Evolutionary conservation across 1,140 invertebrate species (phyloP).

Genomic region (Ericerus pela): DNA sequence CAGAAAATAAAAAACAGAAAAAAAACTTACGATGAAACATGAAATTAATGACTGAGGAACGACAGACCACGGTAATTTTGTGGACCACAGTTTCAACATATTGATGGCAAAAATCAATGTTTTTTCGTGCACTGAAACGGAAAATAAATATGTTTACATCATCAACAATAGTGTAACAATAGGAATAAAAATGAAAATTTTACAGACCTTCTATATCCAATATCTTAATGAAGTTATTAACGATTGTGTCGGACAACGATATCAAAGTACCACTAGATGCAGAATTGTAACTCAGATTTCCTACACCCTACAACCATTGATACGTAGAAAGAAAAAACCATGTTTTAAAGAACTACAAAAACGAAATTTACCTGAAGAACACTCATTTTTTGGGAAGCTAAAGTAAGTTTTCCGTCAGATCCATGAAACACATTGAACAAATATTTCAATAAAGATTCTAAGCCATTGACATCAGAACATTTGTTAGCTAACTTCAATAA

Average conservation of each 20-base stretch:
- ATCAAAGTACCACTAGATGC: slow-evolving; percentile 42
- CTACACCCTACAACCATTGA: slow-evolving; percentile 46
- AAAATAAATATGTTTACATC: background rate
- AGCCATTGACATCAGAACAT: slow-evolving; percentile 48
- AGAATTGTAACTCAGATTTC: slow-evolving; percentile 58
- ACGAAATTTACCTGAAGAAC: slow-evolving; percentile 51
- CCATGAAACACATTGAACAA: slow-evolving; percentile 76
- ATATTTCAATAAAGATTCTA: slow-evolving; percentile 52
- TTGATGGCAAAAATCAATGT: slow-evolving; percentile 66
- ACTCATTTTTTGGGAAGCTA: slow-evolving; percentile 72
- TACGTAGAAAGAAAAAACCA: slow-evolving; percentile 12
- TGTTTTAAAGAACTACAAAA: background rate
- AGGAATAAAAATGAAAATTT: slow-evolving; percentile 75
- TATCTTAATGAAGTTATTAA: slow-evolving; percentile 56
- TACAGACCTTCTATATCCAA: slow-evolving; percentile 75
- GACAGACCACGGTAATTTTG: slow-evolving; percentile 36
- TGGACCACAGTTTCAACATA: slow-evolving; percentile 63
- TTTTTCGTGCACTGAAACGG: slow-evolving; percentile 61
- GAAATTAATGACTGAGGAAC: background rate
- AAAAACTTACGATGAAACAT: background rate
- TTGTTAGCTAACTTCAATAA: slow-evolving; percentile 52
- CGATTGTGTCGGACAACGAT: slow-evolving; percentile 43
- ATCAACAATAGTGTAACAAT: slow-evolving; percentile 46
- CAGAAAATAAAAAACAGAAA: background rate
- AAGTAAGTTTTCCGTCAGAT: slow-evolving; percentile 79